Conservation (phyloP, 2,888 invertebrate species). For the Andrena haemorrhoa region DNA sequence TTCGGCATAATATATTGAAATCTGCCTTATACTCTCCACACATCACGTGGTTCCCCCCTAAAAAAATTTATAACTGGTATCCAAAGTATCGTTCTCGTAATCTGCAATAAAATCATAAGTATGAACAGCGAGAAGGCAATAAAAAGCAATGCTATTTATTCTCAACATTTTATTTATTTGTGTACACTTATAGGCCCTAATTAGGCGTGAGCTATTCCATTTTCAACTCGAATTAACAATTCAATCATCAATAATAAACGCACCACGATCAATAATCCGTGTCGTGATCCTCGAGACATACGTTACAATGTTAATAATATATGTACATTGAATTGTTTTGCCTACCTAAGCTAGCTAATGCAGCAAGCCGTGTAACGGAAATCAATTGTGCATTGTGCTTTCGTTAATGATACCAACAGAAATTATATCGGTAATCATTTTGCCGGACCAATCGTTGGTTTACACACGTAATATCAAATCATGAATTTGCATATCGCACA, state of each 20-base stretch:
- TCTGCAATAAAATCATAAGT: not conserved
- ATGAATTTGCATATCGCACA: constrained; percentile 1
- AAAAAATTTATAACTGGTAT: no score
- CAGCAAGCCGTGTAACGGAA: constrained; percentile 63
- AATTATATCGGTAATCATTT: constrained; percentile 3
- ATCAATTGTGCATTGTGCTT: constrained; percentile 48
- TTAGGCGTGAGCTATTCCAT: constrained; percentile 74
- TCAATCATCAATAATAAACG: constrained; percentile 73
- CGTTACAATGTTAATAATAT: constrained; percentile 65
- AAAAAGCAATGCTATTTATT: constrained; percentile 25
- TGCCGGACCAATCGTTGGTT: not conserved
- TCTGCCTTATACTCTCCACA: no score
- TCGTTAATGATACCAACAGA: constrained; percentile 12
- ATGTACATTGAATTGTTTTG: constrained; percentile 73
- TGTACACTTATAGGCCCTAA: constrained; percentile 74
- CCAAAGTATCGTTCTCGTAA: no score
- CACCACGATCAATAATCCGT: constrained; percentile 60
- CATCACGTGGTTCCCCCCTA: no score
- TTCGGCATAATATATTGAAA: no score
- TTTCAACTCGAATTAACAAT: constrained; percentile 70
- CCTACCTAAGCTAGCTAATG: constrained; percentile 73
- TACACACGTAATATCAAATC: not conserved
- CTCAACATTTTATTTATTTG: constrained; percentile 71
- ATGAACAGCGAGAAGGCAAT: not conserved
- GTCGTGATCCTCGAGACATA: constrained; percentile 67